A percentile compares a stretch with the other conserved stretches of the same genome.
These are phyloP conservation scores for Boloria euphrosyne DNA, from an alignment of 2,888 invertebrate species.

Conservation along the genomic window DNA sequence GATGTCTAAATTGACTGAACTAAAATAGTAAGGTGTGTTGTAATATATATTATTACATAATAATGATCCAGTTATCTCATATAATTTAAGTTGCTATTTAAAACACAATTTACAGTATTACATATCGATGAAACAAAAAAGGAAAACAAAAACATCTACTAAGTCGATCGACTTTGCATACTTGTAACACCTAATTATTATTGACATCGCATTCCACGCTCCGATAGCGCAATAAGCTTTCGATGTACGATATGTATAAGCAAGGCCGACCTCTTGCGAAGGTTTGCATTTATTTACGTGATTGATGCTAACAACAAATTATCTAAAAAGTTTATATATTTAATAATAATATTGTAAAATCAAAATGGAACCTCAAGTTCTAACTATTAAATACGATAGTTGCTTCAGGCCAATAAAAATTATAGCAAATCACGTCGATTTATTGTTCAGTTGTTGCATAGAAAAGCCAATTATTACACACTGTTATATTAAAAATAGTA, in stretches of 20 bases:
- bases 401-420: too few species aligned
- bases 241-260: constrained; percentile 24
- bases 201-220: constrained; percentile 33
- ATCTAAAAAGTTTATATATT: not conserved
- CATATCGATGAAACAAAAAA: not conserved
- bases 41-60: too few species aligned
- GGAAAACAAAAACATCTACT: not conserved
- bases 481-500: too few species aligned
- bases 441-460: too few species aligned
- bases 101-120: not conserved
- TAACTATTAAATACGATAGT: too few species aligned
- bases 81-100: too few species aligned
- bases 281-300: constrained; percentile 24
- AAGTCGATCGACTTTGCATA: constrained; percentile 15
- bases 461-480: too few species aligned
- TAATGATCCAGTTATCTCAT: too few species aligned
- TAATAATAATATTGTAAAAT: not conserved
- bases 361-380: too few species aligned
- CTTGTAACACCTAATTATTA: constrained; percentile 18
- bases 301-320: constrained; percentile 14
- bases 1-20: too few species aligned
- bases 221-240: constrained; percentile 27
- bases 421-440: too few species aligned
- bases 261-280: constrained; percentile 35
- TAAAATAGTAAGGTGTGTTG: too few species aligned